Evolutionary conservation across 2,797 vertebrate genomes (phyloP), one percentile per base, ranked within the genome.

Genomic region (Zalophus californianus): DNA sequence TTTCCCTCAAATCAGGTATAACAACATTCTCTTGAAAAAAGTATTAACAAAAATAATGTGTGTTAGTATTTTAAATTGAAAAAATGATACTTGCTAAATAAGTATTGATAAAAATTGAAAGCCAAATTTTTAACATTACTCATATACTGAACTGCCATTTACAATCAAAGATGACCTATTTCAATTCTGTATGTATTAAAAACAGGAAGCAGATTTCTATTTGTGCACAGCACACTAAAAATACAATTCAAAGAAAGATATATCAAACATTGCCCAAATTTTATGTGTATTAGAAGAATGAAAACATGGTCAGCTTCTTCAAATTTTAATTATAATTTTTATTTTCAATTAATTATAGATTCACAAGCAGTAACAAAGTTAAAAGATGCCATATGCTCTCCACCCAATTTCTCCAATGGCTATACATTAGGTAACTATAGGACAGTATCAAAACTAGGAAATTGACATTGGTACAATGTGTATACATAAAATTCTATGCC

Each of bases 11-110:
- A 77, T 73, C 16, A 87, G 10, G 1, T 75, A 58, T 78, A 32
- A 56, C 58, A 70, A 88, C 15, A 79, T 70, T 70, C 18, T 62
- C 27, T 90, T 64, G 18, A 66, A 25, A 85, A 68, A 62, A 85
- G 1, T 86, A 2, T 54, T 97, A 91, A 73, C 16, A 44, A 68
- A 29, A 60, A 52, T 70, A 83, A 15, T n/a, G 3, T 44, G 29
- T 50, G 29, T 41, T 90, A 56, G 70, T 62, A 58, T 94, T 94
- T 90, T 94, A 60, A 66, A 82, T 80, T 62, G 41, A 82, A 54
- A 94, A 82, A 60, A 14, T 29, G 15, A 83, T 5, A 85, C 3
- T 73, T 73, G 64, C 18, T 94, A n/a, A 93, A 4, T 68, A 48
- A 93, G 6, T 68, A 50, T 77, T 84, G 15, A 41, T 56, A 62